phyloP scores from a whole-genome alignment of 2,888 invertebrate species.

The Mythimna lalbum region DNA sequence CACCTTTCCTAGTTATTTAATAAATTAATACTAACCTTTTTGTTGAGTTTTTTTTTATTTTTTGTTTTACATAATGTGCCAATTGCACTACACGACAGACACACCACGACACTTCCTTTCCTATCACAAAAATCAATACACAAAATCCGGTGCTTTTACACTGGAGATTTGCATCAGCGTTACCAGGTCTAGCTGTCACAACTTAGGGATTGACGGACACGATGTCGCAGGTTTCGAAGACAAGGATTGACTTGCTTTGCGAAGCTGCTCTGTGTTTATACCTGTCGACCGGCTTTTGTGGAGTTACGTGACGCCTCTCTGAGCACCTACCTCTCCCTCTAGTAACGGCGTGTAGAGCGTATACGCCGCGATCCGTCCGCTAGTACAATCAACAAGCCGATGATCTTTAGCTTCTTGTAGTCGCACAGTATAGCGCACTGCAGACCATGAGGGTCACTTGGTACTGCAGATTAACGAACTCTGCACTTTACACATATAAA shows the following conservation, averaged over 20 bases:
- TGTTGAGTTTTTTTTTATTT: slow-evolving; percentile 58
- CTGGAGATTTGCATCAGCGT: slow-evolving; percentile 3
- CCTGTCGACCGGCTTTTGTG: no score
- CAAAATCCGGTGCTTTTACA: background rate
- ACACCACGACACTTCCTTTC: slow-evolving; percentile 13
- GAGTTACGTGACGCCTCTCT: background rate
- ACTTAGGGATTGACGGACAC: background rate
- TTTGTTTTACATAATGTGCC: slow-evolving; percentile 36
- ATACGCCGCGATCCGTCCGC: slow-evolving; percentile 41
- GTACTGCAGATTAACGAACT: background rate
- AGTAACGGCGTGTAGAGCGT: slow-evolving; percentile 8
- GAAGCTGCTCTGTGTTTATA: no score
- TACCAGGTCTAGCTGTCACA: background rate
- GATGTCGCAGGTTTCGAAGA: background rate
- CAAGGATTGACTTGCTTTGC: background rate
- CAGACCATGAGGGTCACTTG: background rate
- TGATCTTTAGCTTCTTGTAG: background rate
- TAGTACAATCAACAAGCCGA: slow-evolving; percentile 8
- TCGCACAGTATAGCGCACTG: slow-evolving; percentile 15
- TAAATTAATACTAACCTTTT: slow-evolving; percentile 67
- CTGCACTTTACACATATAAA: slow-evolving; percentile 6
- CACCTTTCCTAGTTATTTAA: slow-evolving; percentile 62
- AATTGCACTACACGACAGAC: slow-evolving; percentile 33
- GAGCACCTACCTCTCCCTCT: background rate
- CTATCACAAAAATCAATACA: slow-evolving; percentile 17